A percentile compares a stretch with the other conserved stretches of the same genome.
Conservation (phyloP, 2,797 vertebrate species). For the Hippopotamyrus pictus region DNA sequence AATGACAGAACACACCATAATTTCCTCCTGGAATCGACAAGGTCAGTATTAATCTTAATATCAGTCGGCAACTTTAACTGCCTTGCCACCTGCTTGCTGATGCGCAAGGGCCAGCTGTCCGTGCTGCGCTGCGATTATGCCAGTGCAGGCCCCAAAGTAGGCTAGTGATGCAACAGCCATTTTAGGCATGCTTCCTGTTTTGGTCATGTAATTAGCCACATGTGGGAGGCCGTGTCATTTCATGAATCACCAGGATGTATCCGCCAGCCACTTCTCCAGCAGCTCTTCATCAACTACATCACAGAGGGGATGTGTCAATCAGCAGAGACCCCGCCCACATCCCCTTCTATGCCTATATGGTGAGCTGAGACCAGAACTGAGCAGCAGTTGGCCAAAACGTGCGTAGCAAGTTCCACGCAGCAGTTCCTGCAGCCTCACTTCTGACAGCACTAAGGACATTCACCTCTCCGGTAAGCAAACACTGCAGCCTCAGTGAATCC, state of each 20-base stretch:
- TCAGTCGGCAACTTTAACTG: neutral
- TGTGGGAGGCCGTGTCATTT: neutral
- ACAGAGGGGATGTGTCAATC: neutral
- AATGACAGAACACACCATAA: neutral
- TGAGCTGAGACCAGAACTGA: neutral
- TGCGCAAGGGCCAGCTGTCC: neutral
- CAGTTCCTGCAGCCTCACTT: neutral
- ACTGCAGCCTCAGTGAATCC: neutral
- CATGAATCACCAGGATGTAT: slow-evolving; percentile 1
- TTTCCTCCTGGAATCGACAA: neutral
- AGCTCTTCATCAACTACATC: neutral
- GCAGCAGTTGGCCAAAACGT: neutral
- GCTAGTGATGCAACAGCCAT: neutral
- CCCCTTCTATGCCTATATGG: neutral
- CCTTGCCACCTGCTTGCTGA: neutral
- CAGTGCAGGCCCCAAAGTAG: neutral
- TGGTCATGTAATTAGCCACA: neutral
- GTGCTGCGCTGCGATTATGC: neutral
- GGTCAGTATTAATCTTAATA: neutral
- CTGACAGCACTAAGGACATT: neutral
- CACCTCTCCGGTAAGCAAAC: neutral
- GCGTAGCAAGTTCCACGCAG: neutral
- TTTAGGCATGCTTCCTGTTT: slow-evolving; percentile 9
- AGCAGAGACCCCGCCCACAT: neutral
- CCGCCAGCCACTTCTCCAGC: neutral